Percentiles rank a stretch among this genome's conserved stretches.
These are phyloP conservation scores for Aurelia aurita complex sp. Pacific DNA, from an alignment of 30 jellyfish, hydroid and myxozoan species.

Conservation along the genomic window DNA sequence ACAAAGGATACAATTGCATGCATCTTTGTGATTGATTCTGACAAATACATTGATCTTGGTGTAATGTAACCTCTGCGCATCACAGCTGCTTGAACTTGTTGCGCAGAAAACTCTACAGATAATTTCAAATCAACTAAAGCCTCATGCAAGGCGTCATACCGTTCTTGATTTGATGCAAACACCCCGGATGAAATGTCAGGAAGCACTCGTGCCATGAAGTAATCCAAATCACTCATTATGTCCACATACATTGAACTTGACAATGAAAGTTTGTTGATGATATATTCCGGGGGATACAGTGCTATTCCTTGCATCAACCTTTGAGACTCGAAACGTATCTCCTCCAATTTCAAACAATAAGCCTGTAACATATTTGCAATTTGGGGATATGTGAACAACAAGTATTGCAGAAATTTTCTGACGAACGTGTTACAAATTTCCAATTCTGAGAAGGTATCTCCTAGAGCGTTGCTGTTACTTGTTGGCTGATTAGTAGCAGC, in stretches of 20 bases:
- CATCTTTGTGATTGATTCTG: neutral
- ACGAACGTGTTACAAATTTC: neutral
- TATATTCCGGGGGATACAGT: neutral
- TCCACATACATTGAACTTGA: neutral
- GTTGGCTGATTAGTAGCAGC: neutral
- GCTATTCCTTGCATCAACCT: neutral
- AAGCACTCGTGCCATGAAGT: neutral
- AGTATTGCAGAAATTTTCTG: slow-evolving; percentile 1
- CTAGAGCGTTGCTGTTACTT: neutral
- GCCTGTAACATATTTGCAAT: neutral
- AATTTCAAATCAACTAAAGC: neutral
- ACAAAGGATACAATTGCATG: neutral
- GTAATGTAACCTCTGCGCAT: neutral
- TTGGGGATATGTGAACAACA: neutral
- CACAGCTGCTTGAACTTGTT: neutral
- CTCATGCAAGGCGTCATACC: neutral
- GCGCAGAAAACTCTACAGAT: neutral
- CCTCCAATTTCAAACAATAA: neutral
- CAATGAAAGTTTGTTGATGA: neutral
- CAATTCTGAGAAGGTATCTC: neutral
- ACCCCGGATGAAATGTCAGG: neutral
- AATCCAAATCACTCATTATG: neutral
- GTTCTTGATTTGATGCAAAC: neutral
- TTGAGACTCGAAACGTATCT: neutral
- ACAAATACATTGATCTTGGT: neutral